A percentile compares a stretch with the other conserved stretches of the same genome.
Evolutionary conservation across 2,113 vertebrate species (phyloP).

Genomic region (Oncorhynchus tshawytscha): DNA sequence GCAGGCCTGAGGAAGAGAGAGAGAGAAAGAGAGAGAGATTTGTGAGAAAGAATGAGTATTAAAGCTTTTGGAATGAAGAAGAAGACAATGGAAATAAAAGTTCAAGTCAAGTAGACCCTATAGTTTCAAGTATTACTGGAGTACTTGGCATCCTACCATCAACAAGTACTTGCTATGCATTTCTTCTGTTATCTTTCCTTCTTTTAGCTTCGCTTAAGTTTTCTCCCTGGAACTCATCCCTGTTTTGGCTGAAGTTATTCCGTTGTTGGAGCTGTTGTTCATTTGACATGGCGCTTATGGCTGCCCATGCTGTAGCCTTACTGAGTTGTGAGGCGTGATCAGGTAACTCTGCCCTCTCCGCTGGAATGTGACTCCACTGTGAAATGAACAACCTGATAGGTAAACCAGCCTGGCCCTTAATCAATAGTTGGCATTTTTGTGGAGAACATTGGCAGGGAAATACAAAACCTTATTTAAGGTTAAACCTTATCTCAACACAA

Average conservation of each 20-base stretch:
- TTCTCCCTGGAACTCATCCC: conserved; percentile 16
- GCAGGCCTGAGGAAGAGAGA: conserved; percentile 68
- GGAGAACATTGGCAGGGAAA: conserved; percentile 86
- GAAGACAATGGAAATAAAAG: conserved; percentile 36
- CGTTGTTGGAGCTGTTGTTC: conserved; percentile 49
- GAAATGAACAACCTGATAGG: conserved; percentile 70
- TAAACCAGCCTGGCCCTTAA: conserved; percentile 86
- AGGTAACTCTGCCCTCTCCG: conserved; percentile 71
- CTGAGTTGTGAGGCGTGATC: conserved; percentile 61
- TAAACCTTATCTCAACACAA: conserved; percentile 61
- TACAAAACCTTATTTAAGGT: conserved; percentile 77
- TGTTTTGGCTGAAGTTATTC: conserved; percentile 34
- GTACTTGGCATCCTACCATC: conserved; percentile 19
- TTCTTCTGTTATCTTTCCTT: conserved; percentile 27
- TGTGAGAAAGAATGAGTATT: conserved; percentile 56
- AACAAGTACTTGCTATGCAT: neutral
- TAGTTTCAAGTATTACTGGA: conserved; percentile 41
- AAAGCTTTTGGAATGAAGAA: conserved; percentile 53
- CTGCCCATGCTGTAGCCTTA: conserved; percentile 51
- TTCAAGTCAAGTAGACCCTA: conserved; percentile 51
- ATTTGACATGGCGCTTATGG: conserved; percentile 53
- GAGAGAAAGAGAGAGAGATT: conserved; percentile 34
- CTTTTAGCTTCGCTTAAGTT: conserved; percentile 29
- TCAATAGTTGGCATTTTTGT: conserved; percentile 68
- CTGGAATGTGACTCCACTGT: conserved; percentile 75